Conservation (phyloP, 2,113 vertebrate genomes). For the Gasterosteus nipponicus region DNA sequence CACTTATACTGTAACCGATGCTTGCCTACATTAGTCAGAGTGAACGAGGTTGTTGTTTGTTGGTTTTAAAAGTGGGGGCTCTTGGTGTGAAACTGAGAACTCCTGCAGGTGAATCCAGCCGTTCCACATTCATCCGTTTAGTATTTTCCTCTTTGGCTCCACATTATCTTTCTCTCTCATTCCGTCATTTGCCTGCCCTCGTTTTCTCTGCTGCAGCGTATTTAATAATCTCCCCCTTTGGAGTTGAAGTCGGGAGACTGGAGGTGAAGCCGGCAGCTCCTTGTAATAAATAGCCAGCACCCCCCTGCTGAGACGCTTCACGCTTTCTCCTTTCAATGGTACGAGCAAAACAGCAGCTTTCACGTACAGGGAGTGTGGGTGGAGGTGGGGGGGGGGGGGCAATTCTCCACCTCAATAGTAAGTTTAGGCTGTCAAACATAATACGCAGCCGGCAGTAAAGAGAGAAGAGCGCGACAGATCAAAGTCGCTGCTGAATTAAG, state of each 20-base stretch:
- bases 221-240: constrained; percentile 34
- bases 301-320: constrained; percentile 51
- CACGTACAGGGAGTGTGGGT: background rate
- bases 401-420: constrained; percentile 46
- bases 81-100: background rate
- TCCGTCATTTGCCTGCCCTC: constrained; percentile 21
- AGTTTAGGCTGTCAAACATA: constrained; percentile 43
- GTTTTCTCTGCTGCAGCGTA: constrained; percentile 27
- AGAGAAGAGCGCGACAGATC: constrained; percentile 20
- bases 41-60: background rate
- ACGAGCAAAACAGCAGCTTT: constrained; percentile 52
- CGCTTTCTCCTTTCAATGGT: constrained; percentile 46
- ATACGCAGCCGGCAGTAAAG: constrained; percentile 12
- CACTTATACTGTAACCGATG: constrained; percentile 6
- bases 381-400: background rate
- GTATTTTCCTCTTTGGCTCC: constrained; percentile 20
- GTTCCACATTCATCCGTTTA: constrained; percentile 35
- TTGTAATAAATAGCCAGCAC: constrained; percentile 56
- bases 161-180: constrained; percentile 28
- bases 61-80: background rate
- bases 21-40: constrained; percentile 17
- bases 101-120: constrained; percentile 9
- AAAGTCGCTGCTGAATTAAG: constrained; percentile 22
- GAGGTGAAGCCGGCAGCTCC: constrained; percentile 57
- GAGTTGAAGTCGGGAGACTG: constrained; percentile 41